phyloP scores from a whole-genome alignment of 1,140 invertebrate species.

The Saccostrea echinata region DNA sequence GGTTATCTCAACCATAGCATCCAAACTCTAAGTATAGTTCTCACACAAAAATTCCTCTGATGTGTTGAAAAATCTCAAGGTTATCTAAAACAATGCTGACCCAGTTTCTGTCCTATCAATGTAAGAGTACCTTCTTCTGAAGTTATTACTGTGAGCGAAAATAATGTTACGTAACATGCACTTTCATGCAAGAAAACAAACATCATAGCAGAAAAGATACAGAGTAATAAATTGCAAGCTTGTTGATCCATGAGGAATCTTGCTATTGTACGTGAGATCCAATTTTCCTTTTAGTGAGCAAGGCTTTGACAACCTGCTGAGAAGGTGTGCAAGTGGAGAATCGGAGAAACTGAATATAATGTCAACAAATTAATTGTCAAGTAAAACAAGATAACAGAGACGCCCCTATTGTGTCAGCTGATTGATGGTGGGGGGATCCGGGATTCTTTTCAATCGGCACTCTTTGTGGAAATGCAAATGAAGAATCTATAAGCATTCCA shows the following conservation, averaged over 20 bases:
- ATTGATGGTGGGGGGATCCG: not conserved
- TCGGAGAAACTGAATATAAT: slow-evolving; percentile 33
- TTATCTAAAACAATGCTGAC: slow-evolving; percentile 35
- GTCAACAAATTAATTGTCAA: slow-evolving; percentile 39
- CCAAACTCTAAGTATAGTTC: not conserved
- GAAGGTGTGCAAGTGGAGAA: slow-evolving; percentile 1
- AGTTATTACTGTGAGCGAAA: slow-evolving; percentile 11
- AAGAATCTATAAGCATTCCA: slow-evolving; percentile 27
- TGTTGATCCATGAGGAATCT: slow-evolving; percentile 34
- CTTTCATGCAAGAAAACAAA: slow-evolving; percentile 37
- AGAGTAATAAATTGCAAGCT: slow-evolving; percentile 37
- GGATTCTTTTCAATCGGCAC: slow-evolving; percentile 13
- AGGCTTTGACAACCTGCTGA: not conserved
- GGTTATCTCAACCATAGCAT: not conserved
- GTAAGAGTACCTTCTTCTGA: slow-evolving; percentile 16
- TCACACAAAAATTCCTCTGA: not conserved
- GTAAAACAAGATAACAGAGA: slow-evolving; percentile 26
- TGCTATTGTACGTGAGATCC: slow-evolving; percentile 22
- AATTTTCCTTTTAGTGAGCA: slow-evolving; percentile 18
- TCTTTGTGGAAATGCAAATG: slow-evolving; percentile 25
- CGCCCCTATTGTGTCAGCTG: not conserved
- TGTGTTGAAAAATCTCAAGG: slow-evolving; percentile 5
- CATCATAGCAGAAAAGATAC: slow-evolving; percentile 21
- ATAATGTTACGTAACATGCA: slow-evolving; percentile 4
- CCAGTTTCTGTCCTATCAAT: slow-evolving; percentile 13